Percentiles rank a stretch among this genome's conserved stretches.
Evolutionary conservation across 30 jellyfish, hydroid and myxozoan species (phyloP).

Genomic region (Pelagia noctiluca): DNA sequence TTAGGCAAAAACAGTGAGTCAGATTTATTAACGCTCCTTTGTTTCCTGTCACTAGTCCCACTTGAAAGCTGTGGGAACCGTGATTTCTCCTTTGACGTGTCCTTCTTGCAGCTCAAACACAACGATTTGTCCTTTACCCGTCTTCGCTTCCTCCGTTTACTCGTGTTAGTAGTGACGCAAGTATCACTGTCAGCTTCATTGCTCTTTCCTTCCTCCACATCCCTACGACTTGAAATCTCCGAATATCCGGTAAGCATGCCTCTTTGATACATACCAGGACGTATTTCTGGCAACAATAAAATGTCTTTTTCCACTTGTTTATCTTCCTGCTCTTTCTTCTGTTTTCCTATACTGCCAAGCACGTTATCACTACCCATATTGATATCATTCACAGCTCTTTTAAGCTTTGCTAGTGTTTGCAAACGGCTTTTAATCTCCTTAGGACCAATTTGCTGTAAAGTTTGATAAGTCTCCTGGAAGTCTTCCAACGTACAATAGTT

Average conservation of each 20-base stretch:
- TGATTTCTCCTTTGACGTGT: neutral
- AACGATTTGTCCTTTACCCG: neutral
- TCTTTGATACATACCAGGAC: neutral
- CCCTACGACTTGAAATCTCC: neutral
- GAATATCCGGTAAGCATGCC: neutral
- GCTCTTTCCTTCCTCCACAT: neutral
- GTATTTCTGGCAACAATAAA: neutral
- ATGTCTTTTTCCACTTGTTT: neutral
- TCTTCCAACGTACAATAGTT: constrained; percentile 1
- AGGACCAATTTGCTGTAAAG: neutral
- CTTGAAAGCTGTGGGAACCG: constrained; percentile 16
- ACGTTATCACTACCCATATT: neutral
- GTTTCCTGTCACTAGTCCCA: neutral
- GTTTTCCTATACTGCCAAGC: neutral
- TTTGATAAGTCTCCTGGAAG: neutral
- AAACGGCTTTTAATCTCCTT: neutral
- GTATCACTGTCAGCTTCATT: neutral
- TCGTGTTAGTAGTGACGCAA: neutral
- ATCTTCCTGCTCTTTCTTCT: neutral
- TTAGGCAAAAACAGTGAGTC: neutral
- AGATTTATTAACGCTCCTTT: neutral
- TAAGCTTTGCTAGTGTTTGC: neutral
- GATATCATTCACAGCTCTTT: neutral
- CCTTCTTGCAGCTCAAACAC: neutral
- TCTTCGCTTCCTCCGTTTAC: neutral